phyloP scores from a whole-genome alignment of 2,113 vertebrate species.

The Glaucomys volans region DNA sequence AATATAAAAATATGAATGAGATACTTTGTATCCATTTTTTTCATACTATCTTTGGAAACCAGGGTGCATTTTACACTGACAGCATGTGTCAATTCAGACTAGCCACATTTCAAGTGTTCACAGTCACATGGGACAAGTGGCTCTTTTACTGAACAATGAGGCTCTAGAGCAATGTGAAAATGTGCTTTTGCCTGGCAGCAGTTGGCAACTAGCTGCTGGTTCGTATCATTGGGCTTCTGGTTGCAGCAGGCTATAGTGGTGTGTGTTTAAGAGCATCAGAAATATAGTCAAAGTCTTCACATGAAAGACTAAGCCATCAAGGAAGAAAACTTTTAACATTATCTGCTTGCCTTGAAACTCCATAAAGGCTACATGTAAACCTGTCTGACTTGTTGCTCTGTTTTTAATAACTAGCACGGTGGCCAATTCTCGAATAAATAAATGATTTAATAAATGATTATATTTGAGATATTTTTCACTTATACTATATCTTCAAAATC shows the following conservation, averaged over 20 bases:
- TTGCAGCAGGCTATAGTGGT: too few relatives aligned
- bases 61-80: not conserved
- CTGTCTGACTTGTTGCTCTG: not conserved
- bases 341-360: not conserved
- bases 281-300: not conserved
- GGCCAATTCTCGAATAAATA: not conserved
- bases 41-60: not conserved
- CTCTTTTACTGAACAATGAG: not conserved
- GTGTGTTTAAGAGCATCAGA: not conserved
- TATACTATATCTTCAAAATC: not conserved
- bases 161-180: not conserved
- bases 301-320: not conserved
- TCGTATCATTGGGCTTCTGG: too few relatives aligned
- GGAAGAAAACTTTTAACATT: not conserved
- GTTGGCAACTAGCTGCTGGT: fast-evolving
- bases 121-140: not conserved
- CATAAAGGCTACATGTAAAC: not conserved
- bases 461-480: not conserved
- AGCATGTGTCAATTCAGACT: not conserved
- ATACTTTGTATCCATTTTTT: not conserved
- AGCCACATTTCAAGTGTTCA: not conserved
- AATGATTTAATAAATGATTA: not conserved
- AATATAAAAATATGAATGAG: not conserved
- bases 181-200: not conserved
- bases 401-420: not conserved